Conservation (phyloP, 2,888 invertebrate species). For the Morpho helenor region DNA sequence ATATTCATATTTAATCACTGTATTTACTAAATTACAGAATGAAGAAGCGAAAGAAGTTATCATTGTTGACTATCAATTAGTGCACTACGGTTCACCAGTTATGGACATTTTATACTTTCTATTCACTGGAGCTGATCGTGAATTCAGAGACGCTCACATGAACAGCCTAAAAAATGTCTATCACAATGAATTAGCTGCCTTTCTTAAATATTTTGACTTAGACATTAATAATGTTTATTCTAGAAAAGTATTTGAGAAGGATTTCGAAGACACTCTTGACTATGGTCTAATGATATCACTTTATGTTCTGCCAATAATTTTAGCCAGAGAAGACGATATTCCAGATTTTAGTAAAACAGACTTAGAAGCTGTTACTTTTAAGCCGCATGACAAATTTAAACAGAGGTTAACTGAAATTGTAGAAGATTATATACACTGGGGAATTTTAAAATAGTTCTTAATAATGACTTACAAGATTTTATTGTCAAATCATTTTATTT, state of each 20-base stretch:
- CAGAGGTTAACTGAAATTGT: conserved; percentile 31
- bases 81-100: conserved; percentile 32
- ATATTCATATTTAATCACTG: not conserved
- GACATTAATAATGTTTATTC: conserved; percentile 31
- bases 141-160: conserved; percentile 38
- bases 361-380: conserved; percentile 17
- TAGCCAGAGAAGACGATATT: conserved; percentile 24
- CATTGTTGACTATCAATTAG: conserved; percentile 37
- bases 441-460: conserved; percentile 28
- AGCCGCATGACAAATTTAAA: conserved; percentile 23
- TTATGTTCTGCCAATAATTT: conserved; percentile 25
- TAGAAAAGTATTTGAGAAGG: conserved; percentile 27
- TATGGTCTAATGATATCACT: conserved; percentile 27
- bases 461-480: not conserved
- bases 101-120: conserved; percentile 35
- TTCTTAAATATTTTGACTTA: conserved; percentile 37
- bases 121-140: conserved; percentile 27
- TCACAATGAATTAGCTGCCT: conserved; percentile 31
- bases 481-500: too few species aligned
- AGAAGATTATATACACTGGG: conserved; percentile 37
- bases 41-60: conserved; percentile 36
- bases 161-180: conserved; percentile 38
- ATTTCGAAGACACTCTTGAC: conserved; percentile 26
- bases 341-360: conserved; percentile 28
- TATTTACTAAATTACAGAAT: conserved; percentile 37